Base-by-base conservation (phyloP, 2,797 vertebrate genomes). In the Sphenopsis melanotis region DNA sequence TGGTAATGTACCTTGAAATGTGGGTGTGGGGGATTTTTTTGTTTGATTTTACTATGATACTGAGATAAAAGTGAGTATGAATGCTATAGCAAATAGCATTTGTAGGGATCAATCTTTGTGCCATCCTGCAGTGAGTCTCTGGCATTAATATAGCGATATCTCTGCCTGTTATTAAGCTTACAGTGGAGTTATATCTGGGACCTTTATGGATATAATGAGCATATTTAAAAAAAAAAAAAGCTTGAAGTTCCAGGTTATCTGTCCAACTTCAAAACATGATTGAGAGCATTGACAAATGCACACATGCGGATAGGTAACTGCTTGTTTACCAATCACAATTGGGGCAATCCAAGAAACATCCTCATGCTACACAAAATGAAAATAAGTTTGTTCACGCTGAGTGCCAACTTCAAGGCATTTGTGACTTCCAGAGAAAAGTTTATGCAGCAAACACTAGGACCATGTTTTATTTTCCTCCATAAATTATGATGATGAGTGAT, bases 201-300 rank as follows among this genome's bases (percentile, higher is more conserved):
- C 0, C 0, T 77, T 74, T 63, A 81, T 29, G 29, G 21, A 15
- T 53, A 37, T 47, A 65, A 74, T 77, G 37, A 66, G 15, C 20
- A 15, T 57, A 34, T 75, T 49, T 71, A 41, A 72, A 66, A 36
- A 49, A 53, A 66, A 39, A 47, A 46, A 12, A 3, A 16, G 1
- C 23, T 10, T 55, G 4, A 69, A 70, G 20, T 36, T 83, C 16
- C 15, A 39, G 14, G 12, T 68, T 81, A 32, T 34, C 42, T 66
- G 37, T 70, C n/a, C 32, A 47, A 10, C 41, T 70, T 57, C 29
- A 50, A 59, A 66, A 46, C 8, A 2, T 6, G 10, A 66, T 61
- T 0, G 1, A 22, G 26, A 52, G 19, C 6, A 4, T 16, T 83
- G 9, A 24, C 5, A 6, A 24, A 21, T 19, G 16, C 26, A 19